Percentiles rank a stretch among this genome's conserved stretches.
phyloP scores from a whole-genome alignment of 2,888 invertebrate species.

The Asteroscopus sphinx region DNA sequence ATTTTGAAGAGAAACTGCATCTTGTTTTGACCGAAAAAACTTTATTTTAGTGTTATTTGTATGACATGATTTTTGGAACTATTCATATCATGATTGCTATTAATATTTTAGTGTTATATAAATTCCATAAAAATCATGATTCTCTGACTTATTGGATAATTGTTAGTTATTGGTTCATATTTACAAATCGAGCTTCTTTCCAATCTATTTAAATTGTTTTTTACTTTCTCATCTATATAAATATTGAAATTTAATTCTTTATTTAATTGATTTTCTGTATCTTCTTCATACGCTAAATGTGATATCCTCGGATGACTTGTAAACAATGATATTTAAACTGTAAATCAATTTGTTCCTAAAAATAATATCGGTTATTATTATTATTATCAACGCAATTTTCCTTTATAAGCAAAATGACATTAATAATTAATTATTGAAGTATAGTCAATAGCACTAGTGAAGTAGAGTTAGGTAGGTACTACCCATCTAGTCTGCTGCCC shows the following conservation, averaged over 20 bases:
- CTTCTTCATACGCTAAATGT: no score
- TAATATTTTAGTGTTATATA: slow-evolving; percentile 28
- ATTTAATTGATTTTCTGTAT: slow-evolving; percentile 1
- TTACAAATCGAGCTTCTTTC: slow-evolving; percentile 9
- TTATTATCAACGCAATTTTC: no score
- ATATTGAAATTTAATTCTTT: no score
- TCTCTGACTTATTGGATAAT: slow-evolving; percentile 3
- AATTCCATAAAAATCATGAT: slow-evolving; percentile 9
- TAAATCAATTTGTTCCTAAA: no score
- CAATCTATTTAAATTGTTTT: slow-evolving; percentile 10
- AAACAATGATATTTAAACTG: no score
- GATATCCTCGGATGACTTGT: no score
- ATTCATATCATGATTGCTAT: slow-evolving; percentile 12
- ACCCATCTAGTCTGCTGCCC: no score
- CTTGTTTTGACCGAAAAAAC: slow-evolving; percentile 26
- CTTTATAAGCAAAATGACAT: no score
- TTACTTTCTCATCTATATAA: slow-evolving; percentile 15
- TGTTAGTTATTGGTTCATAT: not conserved
- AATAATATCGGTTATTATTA: no score
- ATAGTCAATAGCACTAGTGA: no score
- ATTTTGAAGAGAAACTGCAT: slow-evolving; percentile 34
- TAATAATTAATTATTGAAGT: no score
- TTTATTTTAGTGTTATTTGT: slow-evolving; percentile 42
- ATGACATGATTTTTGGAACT: slow-evolving; percentile 10
- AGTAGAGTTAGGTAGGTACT: no score